Evolutionary conservation across 1,140 invertebrate genomes (phyloP).

Genomic region (Doryteuthis pealeii): DNA sequence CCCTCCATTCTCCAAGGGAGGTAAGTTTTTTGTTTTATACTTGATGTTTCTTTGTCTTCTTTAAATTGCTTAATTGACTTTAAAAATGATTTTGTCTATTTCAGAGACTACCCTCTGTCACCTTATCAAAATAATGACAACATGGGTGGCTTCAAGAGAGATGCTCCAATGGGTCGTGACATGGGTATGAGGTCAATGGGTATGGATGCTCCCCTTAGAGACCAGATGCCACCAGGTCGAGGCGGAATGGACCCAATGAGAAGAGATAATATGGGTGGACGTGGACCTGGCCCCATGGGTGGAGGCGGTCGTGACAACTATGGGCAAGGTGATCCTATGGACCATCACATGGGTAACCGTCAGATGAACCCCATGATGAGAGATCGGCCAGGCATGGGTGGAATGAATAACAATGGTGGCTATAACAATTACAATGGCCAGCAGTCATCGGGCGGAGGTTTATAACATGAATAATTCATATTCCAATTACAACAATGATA

Average conservation of each 20-base stretch:
- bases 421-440: slow-evolving; percentile 7
- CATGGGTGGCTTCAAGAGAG: slow-evolving; percentile 11
- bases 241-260: background rate
- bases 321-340: background rate
- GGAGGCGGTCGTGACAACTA: background rate
- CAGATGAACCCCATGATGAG: slow-evolving; percentile 7
- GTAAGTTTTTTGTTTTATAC: too few species aligned
- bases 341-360: slow-evolving; percentile 9
- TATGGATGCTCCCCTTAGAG: background rate
- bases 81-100: background rate
- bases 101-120: background rate
- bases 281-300: slow-evolving; percentile 4
- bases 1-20: too few species aligned
- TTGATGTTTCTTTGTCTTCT: too few species aligned
- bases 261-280: slow-evolving; percentile 1
- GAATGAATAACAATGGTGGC: background rate
- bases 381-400: background rate
- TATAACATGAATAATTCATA: slow-evolving; percentile 10
- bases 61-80: too few species aligned
- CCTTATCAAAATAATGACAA: background rate
- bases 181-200: slow-evolving; percentile 10
- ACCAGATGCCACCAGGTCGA: background rate
- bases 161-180: slow-evolving; percentile 2
- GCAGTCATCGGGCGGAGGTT: background rate
- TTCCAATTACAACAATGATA: background rate